These are phyloP conservation scores for Choristoneura fumiferana DNA, from an alignment of 1,140 invertebrate species.

Conservation along the genomic window DNA sequence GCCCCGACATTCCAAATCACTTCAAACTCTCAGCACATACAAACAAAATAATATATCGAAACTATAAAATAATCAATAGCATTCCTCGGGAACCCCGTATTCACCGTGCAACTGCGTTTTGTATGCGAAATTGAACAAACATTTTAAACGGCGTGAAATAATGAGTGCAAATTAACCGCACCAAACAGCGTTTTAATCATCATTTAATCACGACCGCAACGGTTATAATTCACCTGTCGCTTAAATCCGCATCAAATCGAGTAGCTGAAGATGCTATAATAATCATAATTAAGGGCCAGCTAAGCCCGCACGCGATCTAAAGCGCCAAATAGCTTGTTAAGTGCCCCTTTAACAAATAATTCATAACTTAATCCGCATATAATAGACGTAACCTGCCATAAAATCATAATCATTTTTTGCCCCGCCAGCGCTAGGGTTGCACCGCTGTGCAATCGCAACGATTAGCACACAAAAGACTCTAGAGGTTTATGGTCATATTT, in stretches of 20 bases:
- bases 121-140: constrained; percentile 1
- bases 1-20: no score
- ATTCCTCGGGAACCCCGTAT: no score
- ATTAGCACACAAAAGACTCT: constrained; percentile 60
- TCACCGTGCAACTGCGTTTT: no score
- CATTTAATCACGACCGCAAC: constrained; percentile 31
- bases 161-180: constrained; percentile 22
- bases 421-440: constrained; percentile 56
- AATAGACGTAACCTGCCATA: constrained; percentile 76
- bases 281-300: constrained; percentile 58
- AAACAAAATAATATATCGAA: no score
- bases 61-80: no score
- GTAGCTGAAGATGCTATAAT: constrained; percentile 36
- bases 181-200: constrained; percentile 24
- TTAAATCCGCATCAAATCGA: constrained; percentile 58
- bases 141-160: constrained; percentile 25
- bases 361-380: constrained; percentile 74
- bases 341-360: constrained; percentile 62
- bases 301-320: constrained; percentile 29
- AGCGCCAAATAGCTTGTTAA: constrained; percentile 73
- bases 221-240: constrained; percentile 54
- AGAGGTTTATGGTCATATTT: constrained; percentile 74
- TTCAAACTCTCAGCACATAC: no score
- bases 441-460: constrained; percentile 46
- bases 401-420: constrained; percentile 69